phyloP scores from a whole-genome alignment of 2,797 vertebrate species.

The Mormyrops attenuatus region DNA sequence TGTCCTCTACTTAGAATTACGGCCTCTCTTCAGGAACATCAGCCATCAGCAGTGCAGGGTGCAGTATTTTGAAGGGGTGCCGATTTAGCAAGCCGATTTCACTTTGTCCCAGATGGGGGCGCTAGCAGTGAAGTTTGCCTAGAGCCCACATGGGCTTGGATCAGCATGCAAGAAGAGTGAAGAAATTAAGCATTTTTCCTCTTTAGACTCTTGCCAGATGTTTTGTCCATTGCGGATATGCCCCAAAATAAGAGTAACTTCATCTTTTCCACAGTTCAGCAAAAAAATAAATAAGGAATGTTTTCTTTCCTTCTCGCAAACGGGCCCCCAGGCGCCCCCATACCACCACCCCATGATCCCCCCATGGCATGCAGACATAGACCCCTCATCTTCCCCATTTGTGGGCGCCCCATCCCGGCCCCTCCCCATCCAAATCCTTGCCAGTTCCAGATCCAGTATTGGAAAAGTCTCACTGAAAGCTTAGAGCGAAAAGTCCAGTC shows the following conservation, averaged over 20 bases:
- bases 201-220: not conserved
- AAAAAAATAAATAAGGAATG: slow-evolving; percentile 5
- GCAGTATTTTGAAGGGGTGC: not conserved
- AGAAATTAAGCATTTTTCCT: not conserved
- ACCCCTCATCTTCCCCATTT: not conserved
- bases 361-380: not conserved
- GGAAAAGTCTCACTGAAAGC: not conserved
- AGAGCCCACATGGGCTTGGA: not conserved
- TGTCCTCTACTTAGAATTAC: not conserved
- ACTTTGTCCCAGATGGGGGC: not conserved
- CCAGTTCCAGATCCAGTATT: not conserved
- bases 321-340: not conserved
- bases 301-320: not conserved
- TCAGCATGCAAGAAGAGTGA: not conserved
- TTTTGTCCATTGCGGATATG: not conserved
- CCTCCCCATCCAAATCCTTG: not conserved
- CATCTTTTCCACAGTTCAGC: not conserved
- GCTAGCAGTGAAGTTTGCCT: not conserved
- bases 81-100: not conserved
- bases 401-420: not conserved
- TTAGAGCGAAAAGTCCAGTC: not conserved
- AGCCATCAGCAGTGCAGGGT: not conserved
- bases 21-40: not conserved
- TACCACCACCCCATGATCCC: not conserved
- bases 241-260: slow-evolving; percentile 3